Evolutionary conservation across 2,888 invertebrate genomes (phyloP).

Genomic region (Lasius fuliginosus): DNA sequence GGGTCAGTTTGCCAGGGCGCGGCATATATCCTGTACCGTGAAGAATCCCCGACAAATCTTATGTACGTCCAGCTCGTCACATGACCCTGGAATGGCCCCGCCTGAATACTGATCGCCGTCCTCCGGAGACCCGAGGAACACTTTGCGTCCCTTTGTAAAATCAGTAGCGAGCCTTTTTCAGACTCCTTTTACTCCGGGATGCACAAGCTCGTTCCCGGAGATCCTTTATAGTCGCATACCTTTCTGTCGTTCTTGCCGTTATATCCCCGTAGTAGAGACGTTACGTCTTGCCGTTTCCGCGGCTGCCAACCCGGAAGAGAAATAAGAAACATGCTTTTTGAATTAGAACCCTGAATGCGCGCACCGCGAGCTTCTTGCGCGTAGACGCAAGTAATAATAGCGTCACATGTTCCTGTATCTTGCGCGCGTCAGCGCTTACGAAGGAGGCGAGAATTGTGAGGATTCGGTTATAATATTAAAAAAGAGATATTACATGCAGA

Average conservation of each 20-base stretch:
- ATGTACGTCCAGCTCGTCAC: constrained; percentile 80
- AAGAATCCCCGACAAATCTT: constrained; percentile 81
- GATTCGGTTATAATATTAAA: constrained; percentile 34
- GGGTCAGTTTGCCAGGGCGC: constrained; percentile 82
- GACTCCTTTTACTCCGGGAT: constrained; percentile 70
- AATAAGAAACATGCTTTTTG: constrained; percentile 61
- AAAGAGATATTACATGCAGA: constrained; percentile 25
- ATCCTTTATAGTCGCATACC: constrained; percentile 66
- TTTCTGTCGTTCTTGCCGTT: constrained; percentile 62
- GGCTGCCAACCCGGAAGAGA: constrained; percentile 4
- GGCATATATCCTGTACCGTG: constrained; percentile 80
- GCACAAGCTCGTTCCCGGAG: constrained; percentile 50
- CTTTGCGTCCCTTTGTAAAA: constrained; percentile 80
- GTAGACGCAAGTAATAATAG: constrained; percentile 49
- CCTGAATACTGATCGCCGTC: constrained; percentile 76
- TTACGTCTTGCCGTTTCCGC: constrained; percentile 52
- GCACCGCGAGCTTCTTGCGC: constrained; percentile 39
- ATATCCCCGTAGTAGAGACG: constrained; percentile 56
- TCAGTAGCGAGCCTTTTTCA: constrained; percentile 77
- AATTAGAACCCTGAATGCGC: constrained; percentile 48
- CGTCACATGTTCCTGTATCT: constrained; percentile 13
- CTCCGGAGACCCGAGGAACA: constrained; percentile 64
- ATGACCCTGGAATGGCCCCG: constrained; percentile 74
- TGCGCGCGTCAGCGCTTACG: constrained; percentile 8
- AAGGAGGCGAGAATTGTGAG: constrained; percentile 2